Percentiles rank a stretch among this genome's conserved stretches.
Conservation (phyloP, 1,140 invertebrate genomes). For the Pseudachorutes palmiensis region DNA sequence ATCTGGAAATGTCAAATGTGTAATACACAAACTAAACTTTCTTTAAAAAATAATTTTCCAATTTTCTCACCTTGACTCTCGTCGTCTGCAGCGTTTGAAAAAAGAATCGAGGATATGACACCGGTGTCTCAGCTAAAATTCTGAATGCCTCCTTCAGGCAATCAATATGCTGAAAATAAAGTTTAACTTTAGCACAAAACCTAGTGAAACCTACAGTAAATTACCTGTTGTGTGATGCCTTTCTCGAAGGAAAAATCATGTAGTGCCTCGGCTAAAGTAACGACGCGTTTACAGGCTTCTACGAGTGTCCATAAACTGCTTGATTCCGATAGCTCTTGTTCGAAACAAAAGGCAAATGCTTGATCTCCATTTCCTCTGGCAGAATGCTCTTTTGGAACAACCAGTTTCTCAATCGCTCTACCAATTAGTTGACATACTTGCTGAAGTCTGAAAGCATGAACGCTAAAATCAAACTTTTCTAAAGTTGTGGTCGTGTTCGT, state of each 20-base stretch:
- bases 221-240: slow-evolving; percentile 17
- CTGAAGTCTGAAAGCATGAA: slow-evolving; percentile 52
- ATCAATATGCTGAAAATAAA: slow-evolving; percentile 56
- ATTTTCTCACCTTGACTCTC: slow-evolving; percentile 47
- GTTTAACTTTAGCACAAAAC: background rate
- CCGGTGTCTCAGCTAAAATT: slow-evolving; percentile 55
- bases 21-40: background rate
- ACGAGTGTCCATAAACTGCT: slow-evolving; percentile 38
- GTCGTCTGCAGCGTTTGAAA: slow-evolving; percentile 81
- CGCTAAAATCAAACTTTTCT: slow-evolving; percentile 13
- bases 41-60: no score
- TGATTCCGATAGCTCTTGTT: slow-evolving; percentile 16
- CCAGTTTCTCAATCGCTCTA: slow-evolving; percentile 62
- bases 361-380: slow-evolving; percentile 43
- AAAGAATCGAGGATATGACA: slow-evolving; percentile 73
- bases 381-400: slow-evolving; percentile 44
- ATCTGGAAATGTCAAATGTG: slow-evolving; percentile 47
- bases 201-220: background rate
- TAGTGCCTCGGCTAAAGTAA: slow-evolving; percentile 23
- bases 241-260: slow-evolving; percentile 18
- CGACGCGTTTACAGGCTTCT: slow-evolving; percentile 36
- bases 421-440: slow-evolving; percentile 66
- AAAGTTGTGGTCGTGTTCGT: background rate
- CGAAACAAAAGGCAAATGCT: slow-evolving; percentile 45
- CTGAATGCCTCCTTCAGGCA: slow-evolving; percentile 58